Conservation (phyloP, 2,113 vertebrate species). For the Globicephala melas region DNA sequence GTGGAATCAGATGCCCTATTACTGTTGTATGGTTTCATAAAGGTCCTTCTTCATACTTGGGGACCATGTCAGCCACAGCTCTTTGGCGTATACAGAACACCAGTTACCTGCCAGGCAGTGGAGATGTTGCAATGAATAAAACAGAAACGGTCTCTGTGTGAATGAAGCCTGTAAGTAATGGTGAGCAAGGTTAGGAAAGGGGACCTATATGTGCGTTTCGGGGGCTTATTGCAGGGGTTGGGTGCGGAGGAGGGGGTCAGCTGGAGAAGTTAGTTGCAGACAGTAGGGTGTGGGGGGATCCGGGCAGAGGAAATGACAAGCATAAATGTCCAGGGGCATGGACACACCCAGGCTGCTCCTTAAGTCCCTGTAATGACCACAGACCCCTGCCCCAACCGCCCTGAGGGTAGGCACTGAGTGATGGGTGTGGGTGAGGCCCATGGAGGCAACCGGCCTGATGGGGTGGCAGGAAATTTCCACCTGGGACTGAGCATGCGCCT, state of each 20-base stretch:
- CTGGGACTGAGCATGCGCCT: background rate
- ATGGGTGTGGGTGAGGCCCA: background rate
- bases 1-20: background rate
- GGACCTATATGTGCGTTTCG: rapidly evolving
- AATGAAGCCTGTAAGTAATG: background rate
- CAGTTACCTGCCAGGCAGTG: background rate
- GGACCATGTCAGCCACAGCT: background rate
- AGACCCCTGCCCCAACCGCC: background rate
- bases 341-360: background rate
- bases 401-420: background rate
- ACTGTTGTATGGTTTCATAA: background rate
- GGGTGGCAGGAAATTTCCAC: background rate
- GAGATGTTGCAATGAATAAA: background rate
- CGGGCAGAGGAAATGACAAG: background rate
- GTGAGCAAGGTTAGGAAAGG: background rate
- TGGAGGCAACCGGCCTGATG: background rate
- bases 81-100: background rate
- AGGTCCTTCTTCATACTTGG: background rate
- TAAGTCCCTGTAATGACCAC: background rate
- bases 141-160: background rate
- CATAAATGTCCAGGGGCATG: background rate
- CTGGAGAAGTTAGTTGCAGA: background rate
- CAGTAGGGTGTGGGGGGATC: background rate
- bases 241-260: background rate
- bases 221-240: background rate